Base-by-base conservation (phyloP, 1,140 invertebrate species). In the Papilio glaucus region DNA sequence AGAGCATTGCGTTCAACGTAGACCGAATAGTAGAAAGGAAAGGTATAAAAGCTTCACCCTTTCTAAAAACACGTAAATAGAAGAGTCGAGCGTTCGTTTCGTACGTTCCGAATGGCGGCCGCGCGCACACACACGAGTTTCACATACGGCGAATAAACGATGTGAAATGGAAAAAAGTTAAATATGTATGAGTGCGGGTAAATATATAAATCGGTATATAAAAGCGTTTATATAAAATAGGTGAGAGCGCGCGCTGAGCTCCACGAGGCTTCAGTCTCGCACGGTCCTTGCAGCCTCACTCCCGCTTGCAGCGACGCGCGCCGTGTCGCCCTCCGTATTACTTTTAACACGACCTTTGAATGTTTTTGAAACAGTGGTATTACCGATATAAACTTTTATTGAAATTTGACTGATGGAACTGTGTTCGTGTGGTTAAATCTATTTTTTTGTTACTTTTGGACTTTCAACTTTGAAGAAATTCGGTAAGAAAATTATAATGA, bases 171-270 rank as follows among this genome's bases (percentile, higher is more conserved):
- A 92, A 33, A 45, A 92, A 92, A 91, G 88, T 92, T 91, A 91
- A 92, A 92, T 92, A 92, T 92, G 89, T 92, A 92, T 91, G 89
- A 91, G 90, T 92, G 90, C 81, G 90, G 89, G 90, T 89, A 92
- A 92, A 92, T 92, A 92, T 92, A 92, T 91, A 92, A 92, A 92
- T 92, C 87, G 88, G 89, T 91, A 91, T 90, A 91, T 92, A 91
- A 80, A 84, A 75, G 78, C 80, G 86, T 88, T 88, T 92, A 91
- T 91, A 88, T 92, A 89, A 89, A 88, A 89, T 87, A 87, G 86
- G 84, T 82, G 86, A 79, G 83, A 83, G 82, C 77, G 86, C 76
- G 90, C 85, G 83, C 77, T 80, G 74, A 65, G 74, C 77, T 78
- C 72, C 62, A 72, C 72, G 71, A 37, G 29, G 24, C 76, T 77